Conservation (phyloP, 92 coral and sea anemone species). For the Parazoanthus darwini region DNA sequence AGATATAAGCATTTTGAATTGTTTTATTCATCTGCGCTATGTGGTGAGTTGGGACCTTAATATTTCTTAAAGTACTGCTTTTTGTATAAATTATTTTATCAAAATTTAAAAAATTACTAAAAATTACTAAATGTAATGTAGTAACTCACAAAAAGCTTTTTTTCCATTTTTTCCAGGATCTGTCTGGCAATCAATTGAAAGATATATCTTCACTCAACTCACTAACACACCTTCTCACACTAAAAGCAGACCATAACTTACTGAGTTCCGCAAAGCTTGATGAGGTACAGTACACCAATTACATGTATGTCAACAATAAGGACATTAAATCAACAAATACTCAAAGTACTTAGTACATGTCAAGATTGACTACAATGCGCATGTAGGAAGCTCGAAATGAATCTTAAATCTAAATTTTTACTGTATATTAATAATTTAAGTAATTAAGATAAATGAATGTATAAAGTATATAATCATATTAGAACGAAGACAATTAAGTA, state of each 20-base stretch:
- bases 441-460: too few relatives aligned
- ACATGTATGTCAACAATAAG: background rate
- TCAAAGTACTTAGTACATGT: background rate
- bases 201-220: slow-evolving; percentile 93
- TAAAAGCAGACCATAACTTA: slow-evolving; percentile 86
- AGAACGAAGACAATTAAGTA: too few relatives aligned
- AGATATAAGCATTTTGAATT: slow-evolving; percentile 87
- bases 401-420: too few relatives aligned
- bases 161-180: slow-evolving; percentile 56
- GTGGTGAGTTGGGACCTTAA: slow-evolving; percentile 65
- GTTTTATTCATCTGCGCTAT: slow-evolving; percentile 94
- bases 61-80: too few relatives aligned
- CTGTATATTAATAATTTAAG: too few relatives aligned
- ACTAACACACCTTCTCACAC: slow-evolving; percentile 90
- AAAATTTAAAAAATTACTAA: too few relatives aligned
- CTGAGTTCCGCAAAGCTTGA: slow-evolving; percentile 88
- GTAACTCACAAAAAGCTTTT: background rate
- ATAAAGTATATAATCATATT: too few relatives aligned
- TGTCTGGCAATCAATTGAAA: slow-evolving; percentile 80
- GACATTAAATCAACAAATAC: too few relatives aligned
- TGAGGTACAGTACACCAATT: slow-evolving; percentile 61
- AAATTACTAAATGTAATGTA: too few relatives aligned
- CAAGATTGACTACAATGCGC: background rate
- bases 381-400: too few relatives aligned
- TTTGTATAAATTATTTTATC: too few relatives aligned